Evolutionary conservation across 1,140 invertebrate species (phyloP), one percentile per base, ranked within the genome.

Genomic region (Apolygus lucorum): DNA sequence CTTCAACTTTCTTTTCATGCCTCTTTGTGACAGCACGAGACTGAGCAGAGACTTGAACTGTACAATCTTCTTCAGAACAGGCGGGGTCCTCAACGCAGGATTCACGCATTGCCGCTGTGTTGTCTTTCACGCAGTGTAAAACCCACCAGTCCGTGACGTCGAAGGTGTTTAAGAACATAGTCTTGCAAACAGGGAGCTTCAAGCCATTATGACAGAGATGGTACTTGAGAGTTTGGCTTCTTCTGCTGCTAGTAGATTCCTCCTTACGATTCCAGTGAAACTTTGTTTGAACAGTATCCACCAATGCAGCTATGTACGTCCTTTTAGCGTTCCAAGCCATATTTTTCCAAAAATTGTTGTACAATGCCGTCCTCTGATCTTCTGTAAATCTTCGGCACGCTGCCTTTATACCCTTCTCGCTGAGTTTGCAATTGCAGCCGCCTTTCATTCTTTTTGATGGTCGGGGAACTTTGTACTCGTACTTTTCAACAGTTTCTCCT

Each of bases 81-180:
- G 4, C 34, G 17, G 34, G 34, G 34, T 42, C 34, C 34, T 4
- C 4, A 42, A 8, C 34, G 17, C 17, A 17, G 17, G 34, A 8
- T 42, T 42, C 34, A 17, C 17, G 17, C 34, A 4, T 17, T 42
- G 4, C 17, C 17, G 34, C 17, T 17, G 4, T 17, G 34, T 42
- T 42, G 4, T 17, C 34, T 8, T 42, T 42, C 34, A 42, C 34
- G 34, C 34, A 42, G 34, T 42, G 4, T 17, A 42, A 42, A 17
- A 42, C 34, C 4, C 17, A 42, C 34, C 34, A 62, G 4, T 62
- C 54, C 8, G 2, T 25, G 54, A 62, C 21, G 22, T 62, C 24
- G 8, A 62, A 25, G 24, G 54, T 62, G 54, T 62, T 62, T 22
- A 62, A 22, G 21, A 62, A 62, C 54, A 62, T 62, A 8, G 54